phyloP scores from a whole-genome alignment of 2,113 vertebrate species.

The Coreoperca whiteheadi region DNA sequence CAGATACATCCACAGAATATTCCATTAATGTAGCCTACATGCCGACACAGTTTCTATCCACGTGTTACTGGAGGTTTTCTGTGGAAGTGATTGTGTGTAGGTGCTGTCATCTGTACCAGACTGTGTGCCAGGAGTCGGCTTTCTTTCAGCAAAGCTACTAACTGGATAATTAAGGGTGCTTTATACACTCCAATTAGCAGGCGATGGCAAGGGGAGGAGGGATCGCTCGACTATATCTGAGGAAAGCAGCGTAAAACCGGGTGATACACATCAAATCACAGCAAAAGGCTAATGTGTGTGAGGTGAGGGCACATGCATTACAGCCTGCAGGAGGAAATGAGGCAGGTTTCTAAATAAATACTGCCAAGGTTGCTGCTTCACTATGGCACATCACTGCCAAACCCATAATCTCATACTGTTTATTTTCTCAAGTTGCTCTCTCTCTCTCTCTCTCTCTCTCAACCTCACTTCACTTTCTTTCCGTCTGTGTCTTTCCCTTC shows the following conservation, averaged over 20 bases:
- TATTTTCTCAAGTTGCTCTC: conserved; percentile 61
- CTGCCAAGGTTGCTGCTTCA: conserved; percentile 67
- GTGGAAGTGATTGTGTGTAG: conserved; percentile 40
- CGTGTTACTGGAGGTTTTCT: conserved; percentile 25
- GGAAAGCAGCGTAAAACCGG: conserved; percentile 45
- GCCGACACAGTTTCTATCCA: conserved; percentile 14
- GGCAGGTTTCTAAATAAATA: conserved; percentile 76
- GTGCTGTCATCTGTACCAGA: conserved; percentile 49
- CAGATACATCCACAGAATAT: conserved; percentile 10
- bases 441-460: conserved; percentile 18
- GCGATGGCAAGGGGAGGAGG: conserved; percentile 44
- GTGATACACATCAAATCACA: conserved; percentile 54
- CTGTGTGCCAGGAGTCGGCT: conserved; percentile 59
- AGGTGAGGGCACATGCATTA: conserved; percentile 68
- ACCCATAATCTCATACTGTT: conserved; percentile 70
- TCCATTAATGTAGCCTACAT: conserved; percentile 18
- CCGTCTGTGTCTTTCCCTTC: conserved; percentile 42
- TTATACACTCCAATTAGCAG: conserved; percentile 78
- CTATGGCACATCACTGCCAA: conserved; percentile 66
- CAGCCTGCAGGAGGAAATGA: conserved; percentile 67
- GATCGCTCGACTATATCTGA: conserved; percentile 52
- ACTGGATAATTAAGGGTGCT: conserved; percentile 73
- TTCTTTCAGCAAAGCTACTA: conserved; percentile 64
- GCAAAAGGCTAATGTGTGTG: conserved; percentile 64
- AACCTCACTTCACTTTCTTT: conserved; percentile 18